Conservation (phyloP, 2,888 invertebrate genomes). For the Heliconius ethilla region DNA sequence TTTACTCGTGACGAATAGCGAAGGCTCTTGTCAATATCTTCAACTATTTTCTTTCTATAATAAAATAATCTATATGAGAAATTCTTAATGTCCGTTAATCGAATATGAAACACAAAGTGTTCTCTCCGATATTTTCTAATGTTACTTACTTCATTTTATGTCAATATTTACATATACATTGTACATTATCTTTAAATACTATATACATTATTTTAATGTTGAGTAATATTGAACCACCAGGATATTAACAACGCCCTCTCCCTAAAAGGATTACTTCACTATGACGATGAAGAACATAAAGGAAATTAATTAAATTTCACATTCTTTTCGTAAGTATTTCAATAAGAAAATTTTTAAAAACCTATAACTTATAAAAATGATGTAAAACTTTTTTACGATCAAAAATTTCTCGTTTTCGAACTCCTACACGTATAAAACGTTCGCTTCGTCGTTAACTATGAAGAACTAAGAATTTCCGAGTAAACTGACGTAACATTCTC, state of each 20-base stretch:
- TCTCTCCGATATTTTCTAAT: too few relatives aligned
- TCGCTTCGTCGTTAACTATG: conserved; percentile 20
- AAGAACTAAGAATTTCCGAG: conserved; percentile 26
- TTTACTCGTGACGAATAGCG: not conserved
- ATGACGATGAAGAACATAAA: not conserved
- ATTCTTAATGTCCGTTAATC: too few relatives aligned
- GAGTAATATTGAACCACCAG: not conserved
- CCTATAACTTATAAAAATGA: not conserved
- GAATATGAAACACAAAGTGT: too few relatives aligned
- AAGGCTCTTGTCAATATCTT: not conserved
- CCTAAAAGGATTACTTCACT: not conserved
- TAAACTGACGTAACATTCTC: conserved; percentile 29
- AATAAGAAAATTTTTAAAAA: not conserved
- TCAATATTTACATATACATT: too few relatives aligned
- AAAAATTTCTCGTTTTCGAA: conserved; percentile 11
- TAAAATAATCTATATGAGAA: too few relatives aligned
- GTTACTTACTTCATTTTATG: too few relatives aligned
- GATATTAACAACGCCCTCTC: not conserved
- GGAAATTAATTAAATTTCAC: not conserved
- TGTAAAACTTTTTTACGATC: conserved; percentile 8
- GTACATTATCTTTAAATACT: too few relatives aligned
- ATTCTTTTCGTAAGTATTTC: not conserved
- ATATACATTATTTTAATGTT: not conserved
- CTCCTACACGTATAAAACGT: conserved; percentile 14
- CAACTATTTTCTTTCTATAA: too few relatives aligned